phyloP scores from a whole-genome alignment of 2,797 vertebrate genomes.

The Hypotaenidia okinawae region DNA sequence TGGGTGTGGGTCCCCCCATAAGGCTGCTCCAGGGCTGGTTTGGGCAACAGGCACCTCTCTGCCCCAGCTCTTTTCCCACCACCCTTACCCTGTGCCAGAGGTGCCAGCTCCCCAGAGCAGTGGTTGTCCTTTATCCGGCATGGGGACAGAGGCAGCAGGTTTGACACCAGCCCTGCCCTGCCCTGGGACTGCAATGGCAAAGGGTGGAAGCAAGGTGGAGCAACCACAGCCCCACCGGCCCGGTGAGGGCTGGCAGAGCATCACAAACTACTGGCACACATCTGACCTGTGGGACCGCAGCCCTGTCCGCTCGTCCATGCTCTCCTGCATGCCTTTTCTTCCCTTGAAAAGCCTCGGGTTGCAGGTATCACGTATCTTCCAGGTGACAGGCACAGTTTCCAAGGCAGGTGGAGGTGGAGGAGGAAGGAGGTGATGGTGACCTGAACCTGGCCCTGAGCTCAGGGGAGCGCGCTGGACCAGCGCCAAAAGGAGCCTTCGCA shows the following conservation, averaged over 20 bases:
- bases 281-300: background rate
- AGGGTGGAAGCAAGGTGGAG: background rate
- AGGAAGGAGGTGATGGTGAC: background rate
- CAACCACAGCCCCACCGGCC: background rate
- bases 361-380: background rate
- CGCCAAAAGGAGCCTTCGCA: background rate
- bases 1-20: background rate
- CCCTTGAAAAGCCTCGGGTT: background rate
- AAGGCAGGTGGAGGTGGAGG: background rate
- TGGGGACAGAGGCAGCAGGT: background rate
- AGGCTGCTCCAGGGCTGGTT: background rate
- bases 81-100: rapidly evolving
- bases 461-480: rapidly evolving
- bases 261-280: rapidly evolving
- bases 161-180: background rate
- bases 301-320: rapidly evolving
- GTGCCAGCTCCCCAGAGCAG: background rate
- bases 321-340: rapidly evolving
- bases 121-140: background rate
- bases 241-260: background rate
- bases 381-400: background rate
- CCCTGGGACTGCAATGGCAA: background rate
- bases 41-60: background rate
- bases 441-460: background rate
- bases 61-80: background rate